phyloP scores from a whole-genome alignment of 1,140 invertebrate genomes.

The Pseudomyrmex gracilis region DNA sequence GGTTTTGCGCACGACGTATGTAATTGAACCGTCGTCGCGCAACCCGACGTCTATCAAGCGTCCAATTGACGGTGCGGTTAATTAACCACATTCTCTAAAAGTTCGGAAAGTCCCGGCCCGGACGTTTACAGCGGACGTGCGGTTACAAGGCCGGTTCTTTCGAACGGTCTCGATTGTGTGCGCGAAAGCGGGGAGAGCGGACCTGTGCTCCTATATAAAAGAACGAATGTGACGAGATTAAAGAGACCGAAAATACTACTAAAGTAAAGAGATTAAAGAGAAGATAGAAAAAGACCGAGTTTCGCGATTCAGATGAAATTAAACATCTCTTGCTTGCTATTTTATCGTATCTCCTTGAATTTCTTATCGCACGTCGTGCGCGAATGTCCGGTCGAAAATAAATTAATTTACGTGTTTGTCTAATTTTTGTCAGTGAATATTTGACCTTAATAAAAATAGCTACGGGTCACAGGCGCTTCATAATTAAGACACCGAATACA shows the following conservation, averaged over 20 bases:
- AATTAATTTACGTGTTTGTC: background rate
- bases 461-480: no score
- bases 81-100: constrained; percentile 45
- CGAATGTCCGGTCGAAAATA: no score
- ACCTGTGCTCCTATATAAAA: background rate
- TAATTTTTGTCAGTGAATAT: no score
- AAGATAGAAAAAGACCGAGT: background rate
- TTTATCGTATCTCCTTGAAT: background rate
- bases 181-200: background rate
- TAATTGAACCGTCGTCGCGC: constrained; percentile 42
- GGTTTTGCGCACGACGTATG: background rate
- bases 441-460: no score
- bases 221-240: no score
- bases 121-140: background rate
- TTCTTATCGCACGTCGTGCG: background rate
- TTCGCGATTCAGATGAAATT: background rate
- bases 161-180: background rate
- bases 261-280: background rate
- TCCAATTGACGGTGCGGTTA: constrained; percentile 45
- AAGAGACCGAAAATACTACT: no score
- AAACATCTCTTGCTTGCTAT: background rate
- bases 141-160: background rate
- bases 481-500: background rate
- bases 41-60: constrained; percentile 37
- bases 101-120: constrained; percentile 9